phyloP scores from a whole-genome alignment of 2,888 invertebrate species.

The Nematopogon swammerdamellus region DNA sequence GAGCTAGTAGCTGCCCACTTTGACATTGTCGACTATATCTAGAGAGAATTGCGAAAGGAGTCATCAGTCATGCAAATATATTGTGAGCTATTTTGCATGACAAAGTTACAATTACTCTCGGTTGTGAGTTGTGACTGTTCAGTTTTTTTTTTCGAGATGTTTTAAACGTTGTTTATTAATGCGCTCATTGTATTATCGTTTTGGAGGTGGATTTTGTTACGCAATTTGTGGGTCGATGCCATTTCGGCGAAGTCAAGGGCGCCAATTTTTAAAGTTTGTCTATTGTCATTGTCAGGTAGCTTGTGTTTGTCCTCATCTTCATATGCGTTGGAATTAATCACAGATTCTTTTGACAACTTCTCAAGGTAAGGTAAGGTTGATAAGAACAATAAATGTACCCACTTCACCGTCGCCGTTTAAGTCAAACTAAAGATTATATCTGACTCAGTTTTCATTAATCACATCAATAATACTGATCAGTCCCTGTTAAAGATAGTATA shows the following conservation, averaged over 20 bases:
- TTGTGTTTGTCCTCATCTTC: no score
- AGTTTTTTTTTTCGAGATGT: not conserved
- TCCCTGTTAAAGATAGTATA: no score
- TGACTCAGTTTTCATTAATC: no score
- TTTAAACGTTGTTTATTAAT: not conserved
- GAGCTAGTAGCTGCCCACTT: not conserved
- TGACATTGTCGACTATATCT: not conserved
- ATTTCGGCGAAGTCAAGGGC: not conserved
- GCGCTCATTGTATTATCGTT: not conserved
- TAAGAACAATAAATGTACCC: not conserved
- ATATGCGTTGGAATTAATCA: no score
- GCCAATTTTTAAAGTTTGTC: not conserved
- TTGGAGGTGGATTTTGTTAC: not conserved
- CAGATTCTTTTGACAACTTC: no score
- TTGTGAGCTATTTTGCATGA: not conserved
- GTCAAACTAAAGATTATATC: no score
- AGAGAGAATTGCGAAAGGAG: not conserved
- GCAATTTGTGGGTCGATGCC: not conserved
- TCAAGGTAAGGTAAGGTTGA: not conserved
- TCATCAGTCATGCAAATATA: not conserved
- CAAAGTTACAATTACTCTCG: not conserved
- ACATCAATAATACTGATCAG: no score
- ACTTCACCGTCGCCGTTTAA: not conserved
- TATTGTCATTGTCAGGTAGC: no score
- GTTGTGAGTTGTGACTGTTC: not conserved